These are phyloP conservation scores for Coregonus ussuriensis DNA, from an alignment of 2,797 vertebrate genomes.

Conservation along the genomic window DNA sequence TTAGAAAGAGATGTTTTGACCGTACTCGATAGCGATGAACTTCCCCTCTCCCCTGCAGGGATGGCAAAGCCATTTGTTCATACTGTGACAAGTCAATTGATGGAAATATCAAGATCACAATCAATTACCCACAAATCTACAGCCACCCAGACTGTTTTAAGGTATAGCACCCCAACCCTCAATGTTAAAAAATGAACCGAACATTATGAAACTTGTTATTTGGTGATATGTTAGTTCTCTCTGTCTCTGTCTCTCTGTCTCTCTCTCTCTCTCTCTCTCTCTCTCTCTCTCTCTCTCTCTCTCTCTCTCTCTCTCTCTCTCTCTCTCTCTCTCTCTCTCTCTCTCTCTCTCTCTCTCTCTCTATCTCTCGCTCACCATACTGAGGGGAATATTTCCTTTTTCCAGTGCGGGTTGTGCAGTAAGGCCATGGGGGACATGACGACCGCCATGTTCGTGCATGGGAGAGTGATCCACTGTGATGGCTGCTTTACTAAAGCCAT, in stretches of 20 bases:
- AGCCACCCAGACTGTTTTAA: slow-evolving; percentile 68
- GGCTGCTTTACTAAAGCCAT: slow-evolving; percentile 54
- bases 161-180: slow-evolving; percentile 47
- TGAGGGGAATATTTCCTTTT: slow-evolving; percentile 23
- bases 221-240: background rate
- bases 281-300: background rate
- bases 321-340: background rate
- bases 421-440: slow-evolving; percentile 59
- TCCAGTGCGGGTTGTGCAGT: slow-evolving; percentile 64
- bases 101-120: slow-evolving; percentile 53
- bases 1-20: background rate
- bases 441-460: slow-evolving; percentile 54
- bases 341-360: no score
- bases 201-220: background rate
- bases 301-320: no score
- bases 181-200: background rate
- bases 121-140: slow-evolving; percentile 50
- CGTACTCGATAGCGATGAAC: background rate
- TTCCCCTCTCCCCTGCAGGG: slow-evolving; percentile 24
- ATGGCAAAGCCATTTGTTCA: slow-evolving; percentile 45
- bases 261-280: background rate
- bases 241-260: no score
- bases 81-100: slow-evolving; percentile 59
- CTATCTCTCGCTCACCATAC: background rate
- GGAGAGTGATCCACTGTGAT: slow-evolving; percentile 57